A percentile compares a stretch with the other conserved stretches of the same genome.
phyloP scores from a whole-genome alignment of 2,888 invertebrate species.

The Zaprionus bogoriensis region DNA sequence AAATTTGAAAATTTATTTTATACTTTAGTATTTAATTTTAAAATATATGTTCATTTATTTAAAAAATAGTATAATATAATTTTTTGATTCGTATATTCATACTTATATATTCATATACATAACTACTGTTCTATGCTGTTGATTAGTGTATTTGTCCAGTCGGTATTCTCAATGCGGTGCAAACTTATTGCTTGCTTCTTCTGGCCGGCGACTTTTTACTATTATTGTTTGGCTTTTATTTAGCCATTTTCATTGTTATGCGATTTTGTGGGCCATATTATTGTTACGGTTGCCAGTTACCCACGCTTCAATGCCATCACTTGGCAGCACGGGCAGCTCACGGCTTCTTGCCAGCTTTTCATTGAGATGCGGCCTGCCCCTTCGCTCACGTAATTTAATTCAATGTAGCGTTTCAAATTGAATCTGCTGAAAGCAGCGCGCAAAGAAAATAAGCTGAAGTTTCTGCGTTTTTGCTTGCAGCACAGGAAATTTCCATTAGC shows the following conservation, averaged over 20 bases:
- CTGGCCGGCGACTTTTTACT: slow-evolving; percentile 48
- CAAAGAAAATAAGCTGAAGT: slow-evolving; percentile 52
- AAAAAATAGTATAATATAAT: too few species aligned
- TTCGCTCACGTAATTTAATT: slow-evolving; percentile 68
- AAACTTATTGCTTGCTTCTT: slow-evolving; percentile 9
- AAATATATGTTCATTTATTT: too few species aligned
- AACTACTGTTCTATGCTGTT: too few species aligned
- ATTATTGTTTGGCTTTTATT: slow-evolving; percentile 71
- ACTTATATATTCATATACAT: too few species aligned
- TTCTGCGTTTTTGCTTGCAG: neutral
- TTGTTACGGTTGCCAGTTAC: slow-evolving; percentile 69
- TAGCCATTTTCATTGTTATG: slow-evolving; percentile 75
- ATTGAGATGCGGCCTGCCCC: slow-evolving; percentile 9
- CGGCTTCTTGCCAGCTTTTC: neutral
- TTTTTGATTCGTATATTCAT: too few species aligned
- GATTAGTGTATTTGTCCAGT: neutral
- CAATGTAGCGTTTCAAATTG: slow-evolving; percentile 76
- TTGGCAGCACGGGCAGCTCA: slow-evolving; percentile 30
- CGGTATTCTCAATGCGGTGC: neutral
- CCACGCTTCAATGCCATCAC: slow-evolving; percentile 50
- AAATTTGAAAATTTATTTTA: too few species aligned
- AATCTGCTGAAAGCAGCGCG: slow-evolving; percentile 65
- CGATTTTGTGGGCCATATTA: slow-evolving; percentile 75
- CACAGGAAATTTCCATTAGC: slow-evolving; percentile 68
- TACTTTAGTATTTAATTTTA: too few species aligned